Evolutionary conservation across 1,140 invertebrate genomes (phyloP), one percentile per base, ranked within the genome.

Genomic region (Harlomillsia oculata): DNA sequence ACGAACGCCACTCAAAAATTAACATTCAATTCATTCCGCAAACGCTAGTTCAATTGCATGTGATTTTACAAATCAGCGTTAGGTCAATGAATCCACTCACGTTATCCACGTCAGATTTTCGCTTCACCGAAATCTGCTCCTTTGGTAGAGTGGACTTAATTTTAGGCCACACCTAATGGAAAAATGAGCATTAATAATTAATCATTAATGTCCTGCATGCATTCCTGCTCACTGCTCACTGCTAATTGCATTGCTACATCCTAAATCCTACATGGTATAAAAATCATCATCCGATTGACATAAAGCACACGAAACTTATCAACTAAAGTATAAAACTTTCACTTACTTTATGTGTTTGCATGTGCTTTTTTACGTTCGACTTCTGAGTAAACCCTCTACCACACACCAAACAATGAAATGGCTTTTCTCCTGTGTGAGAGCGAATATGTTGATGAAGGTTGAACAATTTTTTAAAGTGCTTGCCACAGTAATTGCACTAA

Each of bases 311-410:
- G 8, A 34, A 34, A 34, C 8, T 34, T n/a, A 34, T 46, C 8
- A 30, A 28, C 2, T n/a, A 14, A 1, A 48, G 25, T 5, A 30
- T 29, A 48, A 14, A 16, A 26, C 26, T 43, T 8, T 46, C 20
- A 52, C 21, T 37, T 14, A 54, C 34, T 66, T 82, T 84, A 67
- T 84, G 82, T 43, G 80, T 80, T 13, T 78, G 74, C 68, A 82
- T 76, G 61, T 84, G 82, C 68, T 83, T 82, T 60, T 80, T 79
- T 3, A 83, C 75, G 66, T 83, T 81, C 62, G 81, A 82, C 62
- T 83, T 82, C 66, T 82, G 75, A 49, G 75, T 72, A 16, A 75
- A 75, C 5, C 71, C 78, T 56, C 80, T 74, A 18, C 77, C 78
- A 68, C 80, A 82, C 25, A 79, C 72, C 44, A 80, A 75, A 67